Conservation (phyloP, 2,797 vertebrate genomes). For the Ceryle rudis region DNA sequence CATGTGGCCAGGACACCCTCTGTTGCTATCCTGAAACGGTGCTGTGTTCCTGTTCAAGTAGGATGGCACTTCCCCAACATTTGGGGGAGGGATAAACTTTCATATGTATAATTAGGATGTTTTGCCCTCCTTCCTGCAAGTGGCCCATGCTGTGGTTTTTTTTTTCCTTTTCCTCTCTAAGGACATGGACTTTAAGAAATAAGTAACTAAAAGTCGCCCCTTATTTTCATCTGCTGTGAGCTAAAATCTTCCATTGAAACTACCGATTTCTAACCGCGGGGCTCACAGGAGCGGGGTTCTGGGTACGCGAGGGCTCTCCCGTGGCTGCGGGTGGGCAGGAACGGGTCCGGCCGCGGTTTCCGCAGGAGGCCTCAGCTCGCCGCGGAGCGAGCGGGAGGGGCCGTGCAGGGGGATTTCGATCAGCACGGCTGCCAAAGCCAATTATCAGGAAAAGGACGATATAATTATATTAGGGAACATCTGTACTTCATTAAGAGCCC, state of each 20-base stretch:
- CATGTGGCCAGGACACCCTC: background rate
- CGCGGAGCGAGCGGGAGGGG: background rate
- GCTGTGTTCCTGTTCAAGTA: background rate
- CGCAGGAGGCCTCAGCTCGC: rapidly evolving
- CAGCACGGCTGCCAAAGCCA: slow-evolving; percentile 6
- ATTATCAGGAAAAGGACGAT: background rate
- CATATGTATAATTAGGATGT: background rate
- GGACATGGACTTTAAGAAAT: background rate
- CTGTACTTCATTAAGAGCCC: slow-evolving; percentile 47
- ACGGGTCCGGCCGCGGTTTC: background rate
- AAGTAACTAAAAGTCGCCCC: background rate
- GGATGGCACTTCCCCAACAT: rapidly evolving
- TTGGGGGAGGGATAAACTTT: background rate
- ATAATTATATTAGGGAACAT: slow-evolving; percentile 32
- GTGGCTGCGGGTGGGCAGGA: background rate
- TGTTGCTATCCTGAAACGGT: background rate
- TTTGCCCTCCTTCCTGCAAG: background rate
- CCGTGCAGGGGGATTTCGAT: background rate
- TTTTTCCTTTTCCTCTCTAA: background rate
- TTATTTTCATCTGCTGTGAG: background rate
- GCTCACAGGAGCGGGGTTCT: rapidly evolving
- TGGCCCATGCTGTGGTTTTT: background rate
- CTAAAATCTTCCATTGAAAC: rapidly evolving
- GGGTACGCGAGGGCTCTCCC: background rate
- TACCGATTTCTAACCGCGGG: rapidly evolving